Evolutionary conservation across 1,140 invertebrate species (phyloP).

Genomic region (Drosophila nannoptera): DNA sequence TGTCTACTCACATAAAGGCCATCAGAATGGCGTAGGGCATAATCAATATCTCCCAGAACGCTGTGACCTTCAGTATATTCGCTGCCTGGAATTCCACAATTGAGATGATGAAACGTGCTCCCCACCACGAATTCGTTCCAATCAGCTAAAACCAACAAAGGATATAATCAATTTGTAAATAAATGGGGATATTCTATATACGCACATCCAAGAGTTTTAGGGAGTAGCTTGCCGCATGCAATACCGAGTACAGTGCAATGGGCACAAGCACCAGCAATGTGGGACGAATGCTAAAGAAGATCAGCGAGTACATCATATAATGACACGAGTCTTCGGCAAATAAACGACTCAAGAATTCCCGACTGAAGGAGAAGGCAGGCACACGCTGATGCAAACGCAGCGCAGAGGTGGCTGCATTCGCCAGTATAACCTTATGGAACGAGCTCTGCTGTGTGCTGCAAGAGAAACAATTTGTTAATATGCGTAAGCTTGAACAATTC

Average conservation of each 20-base stretch:
- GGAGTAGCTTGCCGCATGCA: slow-evolving; percentile 95
- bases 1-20: slow-evolving; percentile 89
- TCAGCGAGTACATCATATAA: slow-evolving; percentile 95
- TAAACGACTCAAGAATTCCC: slow-evolving; percentile 89
- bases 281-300: slow-evolving; percentile 94
- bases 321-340: slow-evolving; percentile 97
- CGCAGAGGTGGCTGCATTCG: slow-evolving; percentile 95
- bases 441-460: slow-evolving; percentile 88
- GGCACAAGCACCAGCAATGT: slow-evolving; percentile 94
- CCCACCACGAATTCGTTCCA: slow-evolving; percentile 93
- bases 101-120: slow-evolving; percentile 90
- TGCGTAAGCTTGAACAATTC: neutral
- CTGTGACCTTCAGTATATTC: slow-evolving; percentile 91
- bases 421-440: slow-evolving; percentile 94
- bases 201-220: slow-evolving; percentile 93
- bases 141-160: slow-evolving; percentile 83
- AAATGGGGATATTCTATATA: slow-evolving; percentile 69
- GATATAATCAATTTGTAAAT: slow-evolving; percentile 9
- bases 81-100: slow-evolving; percentile 92
- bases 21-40: slow-evolving; percentile 92
- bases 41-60: slow-evolving; percentile 94
- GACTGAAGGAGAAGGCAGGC: slow-evolving; percentile 87
- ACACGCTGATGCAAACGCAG: slow-evolving; percentile 95
- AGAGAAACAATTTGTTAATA: neutral
- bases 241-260: slow-evolving; percentile 91